Percentiles rank a stretch among this genome's conserved stretches.
Conservation (phyloP, 2,113 vertebrate genomes). For the Pteropus alecto region DNA sequence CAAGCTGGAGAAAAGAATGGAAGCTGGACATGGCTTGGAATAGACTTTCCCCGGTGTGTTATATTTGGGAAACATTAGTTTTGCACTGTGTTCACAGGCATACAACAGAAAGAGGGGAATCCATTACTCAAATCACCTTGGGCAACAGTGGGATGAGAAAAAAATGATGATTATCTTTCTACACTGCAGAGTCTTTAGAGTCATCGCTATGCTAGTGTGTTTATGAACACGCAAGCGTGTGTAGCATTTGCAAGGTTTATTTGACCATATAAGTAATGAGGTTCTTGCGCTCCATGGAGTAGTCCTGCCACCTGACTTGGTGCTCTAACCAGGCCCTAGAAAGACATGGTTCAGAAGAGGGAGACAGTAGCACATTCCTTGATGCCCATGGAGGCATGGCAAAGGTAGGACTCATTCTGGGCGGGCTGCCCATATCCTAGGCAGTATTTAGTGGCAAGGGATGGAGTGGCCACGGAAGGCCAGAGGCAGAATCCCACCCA, state of each 20-base stretch:
- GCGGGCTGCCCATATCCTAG: background rate
- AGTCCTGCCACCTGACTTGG: background rate
- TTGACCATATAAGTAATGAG: background rate
- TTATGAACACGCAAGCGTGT: background rate
- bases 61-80: background rate
- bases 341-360: background rate
- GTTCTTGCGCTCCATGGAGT: background rate
- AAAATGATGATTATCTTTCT: background rate
- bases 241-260: background rate
- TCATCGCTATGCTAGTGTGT: background rate
- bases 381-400: background rate
- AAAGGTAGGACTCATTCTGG: background rate
- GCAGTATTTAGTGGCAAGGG: background rate
- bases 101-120: background rate
- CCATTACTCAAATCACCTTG: background rate
- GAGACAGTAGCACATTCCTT: background rate
- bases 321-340: background rate
- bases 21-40: background rate
- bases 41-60: background rate
- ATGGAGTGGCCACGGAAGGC: background rate
- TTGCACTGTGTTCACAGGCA: background rate
- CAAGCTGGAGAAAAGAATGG: background rate
- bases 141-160: background rate
- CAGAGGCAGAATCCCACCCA: background rate
- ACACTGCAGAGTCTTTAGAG: background rate